Conservation (phyloP, 2,888 invertebrate species). For the Stenurella melanura region DNA sequence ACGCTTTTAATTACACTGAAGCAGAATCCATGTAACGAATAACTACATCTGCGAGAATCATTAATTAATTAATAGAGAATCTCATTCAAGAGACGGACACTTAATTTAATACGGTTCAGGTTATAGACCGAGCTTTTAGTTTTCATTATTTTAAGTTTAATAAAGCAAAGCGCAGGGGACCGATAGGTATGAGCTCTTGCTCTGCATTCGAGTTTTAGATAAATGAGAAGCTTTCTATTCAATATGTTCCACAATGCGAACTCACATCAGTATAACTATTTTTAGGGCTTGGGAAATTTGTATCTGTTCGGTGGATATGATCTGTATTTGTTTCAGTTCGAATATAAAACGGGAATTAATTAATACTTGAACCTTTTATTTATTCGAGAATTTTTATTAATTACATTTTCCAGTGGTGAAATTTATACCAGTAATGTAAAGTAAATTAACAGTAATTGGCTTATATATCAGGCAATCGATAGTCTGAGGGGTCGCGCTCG, state of each 20-base stretch:
- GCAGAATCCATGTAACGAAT: constrained; percentile 7
- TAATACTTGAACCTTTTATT: not conserved
- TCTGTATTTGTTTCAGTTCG: constrained; percentile 8
- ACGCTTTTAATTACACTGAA: not conserved
- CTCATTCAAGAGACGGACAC: not conserved
- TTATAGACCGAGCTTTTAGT: not conserved
- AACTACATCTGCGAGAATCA: not conserved
- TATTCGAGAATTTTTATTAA: not conserved
- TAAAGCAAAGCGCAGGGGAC: constrained; percentile 20
- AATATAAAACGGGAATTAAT: constrained; percentile 1
- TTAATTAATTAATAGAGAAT: not conserved
- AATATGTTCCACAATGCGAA: constrained; percentile 17
- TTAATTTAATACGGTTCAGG: not conserved
- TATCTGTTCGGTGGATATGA: constrained; percentile 2
- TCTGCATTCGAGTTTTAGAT: constrained; percentile 14
- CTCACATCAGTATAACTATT: constrained; percentile 21
- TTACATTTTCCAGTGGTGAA: not conserved
- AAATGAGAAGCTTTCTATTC: constrained; percentile 27
- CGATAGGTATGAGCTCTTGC: constrained; percentile 17
- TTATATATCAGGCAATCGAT: too few species aligned
- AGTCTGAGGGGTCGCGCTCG: too few species aligned
- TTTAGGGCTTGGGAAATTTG: constrained; percentile 11
- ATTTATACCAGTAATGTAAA: not conserved
- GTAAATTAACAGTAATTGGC: too few species aligned
- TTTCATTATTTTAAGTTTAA: constrained; percentile 26